Conservation (phyloP, 2,888 invertebrate species). For the Arrhopalites spinosus region DNA sequence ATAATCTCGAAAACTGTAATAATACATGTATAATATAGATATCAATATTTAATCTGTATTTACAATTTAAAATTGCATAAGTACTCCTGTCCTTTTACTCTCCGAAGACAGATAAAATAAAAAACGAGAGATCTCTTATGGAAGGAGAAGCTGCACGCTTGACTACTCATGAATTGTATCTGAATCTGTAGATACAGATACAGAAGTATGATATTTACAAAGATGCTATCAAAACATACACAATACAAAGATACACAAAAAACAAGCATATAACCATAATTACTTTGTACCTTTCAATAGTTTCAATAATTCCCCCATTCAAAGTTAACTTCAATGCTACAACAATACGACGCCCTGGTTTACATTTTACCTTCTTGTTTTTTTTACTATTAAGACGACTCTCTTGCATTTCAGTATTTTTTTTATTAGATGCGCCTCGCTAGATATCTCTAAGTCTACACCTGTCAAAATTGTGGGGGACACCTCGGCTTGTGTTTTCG, state of each 20-base stretch:
- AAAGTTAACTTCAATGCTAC: not conserved
- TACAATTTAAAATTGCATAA: too few species aligned
- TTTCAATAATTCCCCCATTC: not conserved
- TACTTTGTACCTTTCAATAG: slow-evolving; percentile 5
- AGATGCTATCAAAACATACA: not conserved
- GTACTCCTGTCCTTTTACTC: too few species aligned
- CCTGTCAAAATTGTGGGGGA: too few species aligned
- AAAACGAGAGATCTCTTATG: not conserved
- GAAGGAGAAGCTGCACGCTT: not conserved
- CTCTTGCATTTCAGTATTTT: too few species aligned
- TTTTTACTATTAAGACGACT: not conserved
- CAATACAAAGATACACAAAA: too few species aligned
- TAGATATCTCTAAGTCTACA: too few species aligned
- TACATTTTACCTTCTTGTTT: not conserved
- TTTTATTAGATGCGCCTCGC: too few species aligned
- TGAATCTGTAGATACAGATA: not conserved
- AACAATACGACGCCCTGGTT: slow-evolving; percentile 4
- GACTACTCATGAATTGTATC: not conserved
- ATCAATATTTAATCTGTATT: too few species aligned
- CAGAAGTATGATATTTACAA: not conserved
- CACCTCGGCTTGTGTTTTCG: not conserved
- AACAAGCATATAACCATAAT: not conserved
- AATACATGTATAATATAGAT: too few species aligned
- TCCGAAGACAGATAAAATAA: not conserved
- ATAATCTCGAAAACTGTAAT: too few species aligned